phyloP scores from a whole-genome alignment of 2,113 vertebrate genomes.

The Perca fluviatilis region DNA sequence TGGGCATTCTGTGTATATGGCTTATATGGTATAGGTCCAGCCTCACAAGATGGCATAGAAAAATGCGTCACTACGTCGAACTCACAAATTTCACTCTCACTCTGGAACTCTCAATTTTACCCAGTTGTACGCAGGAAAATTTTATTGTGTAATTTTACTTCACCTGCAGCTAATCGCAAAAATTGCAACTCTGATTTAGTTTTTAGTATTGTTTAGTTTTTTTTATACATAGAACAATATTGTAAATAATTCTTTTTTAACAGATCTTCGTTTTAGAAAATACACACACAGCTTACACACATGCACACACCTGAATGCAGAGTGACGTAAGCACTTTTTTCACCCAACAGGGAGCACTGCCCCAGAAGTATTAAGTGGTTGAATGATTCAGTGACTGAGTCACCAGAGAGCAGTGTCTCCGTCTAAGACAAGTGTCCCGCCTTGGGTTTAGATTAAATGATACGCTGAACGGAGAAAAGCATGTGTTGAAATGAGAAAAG shows the following conservation, averaged over 20 bases:
- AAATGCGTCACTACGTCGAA: neutral
- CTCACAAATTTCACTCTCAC: neutral
- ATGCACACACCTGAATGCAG: neutral
- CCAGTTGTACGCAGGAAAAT: neutral
- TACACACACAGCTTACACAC: neutral
- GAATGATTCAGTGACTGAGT: slow-evolving; percentile 63
- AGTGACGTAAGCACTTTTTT: neutral
- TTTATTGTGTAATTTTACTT: neutral
- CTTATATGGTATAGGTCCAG: neutral
- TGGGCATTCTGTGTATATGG: neutral
- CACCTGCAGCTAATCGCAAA: neutral
- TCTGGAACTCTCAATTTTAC: neutral
- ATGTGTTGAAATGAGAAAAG: neutral
- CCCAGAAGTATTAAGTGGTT: slow-evolving; percentile 37
- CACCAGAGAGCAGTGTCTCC: slow-evolving; percentile 48
- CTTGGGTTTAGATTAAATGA: slow-evolving; percentile 24
- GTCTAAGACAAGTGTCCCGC: slow-evolving; percentile 35
- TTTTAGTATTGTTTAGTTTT: neutral
- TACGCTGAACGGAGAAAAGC: slow-evolving; percentile 29
- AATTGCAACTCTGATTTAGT: neutral
- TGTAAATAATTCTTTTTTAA: neutral
- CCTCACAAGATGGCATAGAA: neutral
- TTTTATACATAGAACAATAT: neutral
- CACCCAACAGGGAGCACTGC: slow-evolving; percentile 5
- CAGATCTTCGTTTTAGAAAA: neutral